phyloP scores from a whole-genome alignment of 2,797 vertebrate genomes.

The Hemitrygon akajei region DNA sequence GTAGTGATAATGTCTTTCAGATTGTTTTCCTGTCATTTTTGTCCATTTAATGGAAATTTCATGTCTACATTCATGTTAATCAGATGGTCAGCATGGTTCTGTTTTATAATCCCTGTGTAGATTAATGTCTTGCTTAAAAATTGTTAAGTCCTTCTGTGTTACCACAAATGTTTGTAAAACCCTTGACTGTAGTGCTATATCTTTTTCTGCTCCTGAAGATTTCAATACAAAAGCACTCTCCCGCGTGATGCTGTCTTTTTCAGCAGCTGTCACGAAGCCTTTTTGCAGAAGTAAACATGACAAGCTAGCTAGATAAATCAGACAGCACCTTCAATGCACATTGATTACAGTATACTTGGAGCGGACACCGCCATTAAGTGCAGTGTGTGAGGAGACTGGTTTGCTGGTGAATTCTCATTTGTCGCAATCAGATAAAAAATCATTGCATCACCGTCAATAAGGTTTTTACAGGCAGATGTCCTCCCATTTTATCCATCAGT shows the following conservation, averaged over 20 bases:
- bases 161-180: neutral
- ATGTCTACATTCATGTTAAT: neutral
- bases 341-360: neutral
- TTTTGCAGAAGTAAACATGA: neutral
- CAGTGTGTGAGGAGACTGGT: neutral
- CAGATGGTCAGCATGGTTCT: neutral
- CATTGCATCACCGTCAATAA: too few species aligned
- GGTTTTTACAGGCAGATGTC: neutral
- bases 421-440: neutral
- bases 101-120: neutral
- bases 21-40: neutral
- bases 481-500: too few species aligned
- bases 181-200: neutral
- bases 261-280: too few species aligned
- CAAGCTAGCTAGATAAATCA: neutral
- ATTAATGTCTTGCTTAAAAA: neutral
- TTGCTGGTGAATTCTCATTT: too few species aligned
- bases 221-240: neutral
- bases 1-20: neutral
- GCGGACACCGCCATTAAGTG: neutral
- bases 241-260: neutral
- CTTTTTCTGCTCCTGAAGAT: neutral
- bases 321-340: neutral
- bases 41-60: neutral
- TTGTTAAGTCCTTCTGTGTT: neutral